Conservation (phyloP, 2,113 vertebrate species). For the Ia io region DNA sequence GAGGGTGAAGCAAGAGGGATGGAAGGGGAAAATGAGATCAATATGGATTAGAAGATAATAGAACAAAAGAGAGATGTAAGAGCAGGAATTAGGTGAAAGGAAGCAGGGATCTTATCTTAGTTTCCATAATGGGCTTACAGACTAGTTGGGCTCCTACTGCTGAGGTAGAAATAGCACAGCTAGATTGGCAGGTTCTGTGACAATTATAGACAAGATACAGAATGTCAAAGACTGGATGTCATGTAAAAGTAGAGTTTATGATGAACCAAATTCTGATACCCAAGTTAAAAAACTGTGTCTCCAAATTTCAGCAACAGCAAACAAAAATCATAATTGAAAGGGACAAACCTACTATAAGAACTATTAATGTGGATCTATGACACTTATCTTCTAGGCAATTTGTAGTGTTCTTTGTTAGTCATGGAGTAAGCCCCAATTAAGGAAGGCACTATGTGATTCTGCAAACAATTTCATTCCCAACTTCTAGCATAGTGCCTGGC, state of each 20-base stretch:
- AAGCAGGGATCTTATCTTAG: background rate
- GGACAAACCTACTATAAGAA: slow-evolving; percentile 18
- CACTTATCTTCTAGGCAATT: background rate
- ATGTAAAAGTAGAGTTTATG: background rate
- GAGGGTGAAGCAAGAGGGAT: background rate
- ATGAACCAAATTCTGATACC: background rate
- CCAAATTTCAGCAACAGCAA: slow-evolving; percentile 5
- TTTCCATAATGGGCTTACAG: background rate
- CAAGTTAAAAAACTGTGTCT: background rate
- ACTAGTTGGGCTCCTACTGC: background rate
- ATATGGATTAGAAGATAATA: slow-evolving; percentile 8
- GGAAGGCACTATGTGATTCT: background rate
- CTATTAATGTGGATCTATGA: background rate
- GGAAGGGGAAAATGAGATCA: background rate
- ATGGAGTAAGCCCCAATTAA: background rate
- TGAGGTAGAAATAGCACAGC: background rate
- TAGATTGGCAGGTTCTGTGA: background rate
- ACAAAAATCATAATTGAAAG: background rate
- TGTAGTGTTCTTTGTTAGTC: background rate
- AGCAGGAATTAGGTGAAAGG: slow-evolving; percentile 20
- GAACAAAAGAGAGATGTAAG: background rate
- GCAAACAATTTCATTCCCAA: background rate
- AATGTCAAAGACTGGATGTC: background rate
- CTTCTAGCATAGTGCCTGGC: background rate
- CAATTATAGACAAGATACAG: background rate